These are phyloP conservation scores for Crossocerus cetratus DNA, from an alignment of 2,888 invertebrate genomes.

Conservation along the genomic window DNA sequence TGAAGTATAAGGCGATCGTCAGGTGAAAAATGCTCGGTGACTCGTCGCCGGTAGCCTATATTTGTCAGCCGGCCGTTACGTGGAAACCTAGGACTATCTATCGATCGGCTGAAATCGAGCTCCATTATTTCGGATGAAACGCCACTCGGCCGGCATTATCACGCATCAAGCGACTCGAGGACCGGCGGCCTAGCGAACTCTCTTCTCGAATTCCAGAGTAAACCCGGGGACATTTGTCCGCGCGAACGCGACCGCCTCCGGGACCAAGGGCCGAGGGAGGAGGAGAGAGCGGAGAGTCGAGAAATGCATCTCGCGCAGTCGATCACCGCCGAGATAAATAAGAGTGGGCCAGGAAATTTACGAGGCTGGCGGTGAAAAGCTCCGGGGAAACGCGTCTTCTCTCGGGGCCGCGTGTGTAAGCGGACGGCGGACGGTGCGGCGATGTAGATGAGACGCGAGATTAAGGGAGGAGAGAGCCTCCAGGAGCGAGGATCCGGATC, in stretches of 20 bases:
- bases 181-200: slow-evolving; percentile 12
- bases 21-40: background rate
- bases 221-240: slow-evolving; percentile 37
- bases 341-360: slow-evolving; percentile 64
- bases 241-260: slow-evolving; percentile 12
- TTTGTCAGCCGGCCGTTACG: background rate
- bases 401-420: slow-evolving; percentile 45
- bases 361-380: slow-evolving; percentile 61
- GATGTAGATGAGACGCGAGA: slow-evolving; percentile 58
- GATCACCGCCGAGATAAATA: slow-evolving; percentile 65
- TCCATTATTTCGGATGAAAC: background rate
- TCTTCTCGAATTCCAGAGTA: slow-evolving; percentile 47
- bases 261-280: slow-evolving; percentile 15
- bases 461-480: slow-evolving; percentile 40
- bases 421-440: too few relatives aligned
- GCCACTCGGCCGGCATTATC: background rate
- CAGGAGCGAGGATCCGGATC: slow-evolving; percentile 42
- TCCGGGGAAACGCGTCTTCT: slow-evolving; percentile 55
- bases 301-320: slow-evolving; percentile 39
- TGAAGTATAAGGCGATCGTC: background rate
- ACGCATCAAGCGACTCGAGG: too few relatives aligned
- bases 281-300: slow-evolving; percentile 1
- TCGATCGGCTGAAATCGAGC: slow-evolving; percentile 3
- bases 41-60: too few relatives aligned
- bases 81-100: slow-evolving; percentile 7